Evolutionary conservation across 2,113 vertebrate species (phyloP).

Genomic region (Cavia porcellus): DNA sequence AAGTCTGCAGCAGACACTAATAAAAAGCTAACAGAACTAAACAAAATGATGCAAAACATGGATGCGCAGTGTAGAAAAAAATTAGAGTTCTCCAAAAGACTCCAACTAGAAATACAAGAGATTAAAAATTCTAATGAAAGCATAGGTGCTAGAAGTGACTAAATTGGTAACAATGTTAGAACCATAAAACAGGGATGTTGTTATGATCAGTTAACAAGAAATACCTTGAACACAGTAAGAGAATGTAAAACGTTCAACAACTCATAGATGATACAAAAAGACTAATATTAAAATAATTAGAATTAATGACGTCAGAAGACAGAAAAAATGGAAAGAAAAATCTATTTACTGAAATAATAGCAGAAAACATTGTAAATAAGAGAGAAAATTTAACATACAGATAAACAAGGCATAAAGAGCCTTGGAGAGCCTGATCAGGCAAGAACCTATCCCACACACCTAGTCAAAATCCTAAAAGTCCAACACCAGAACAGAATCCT

Average conservation of each 20-base stretch:
- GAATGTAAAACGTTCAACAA: not conserved
- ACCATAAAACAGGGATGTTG: not conserved
- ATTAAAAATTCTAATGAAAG: not conserved
- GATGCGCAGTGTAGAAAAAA: not conserved
- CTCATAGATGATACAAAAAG: not conserved
- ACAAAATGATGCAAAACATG: not conserved
- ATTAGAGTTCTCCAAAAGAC: not conserved
- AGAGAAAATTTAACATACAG: not conserved
- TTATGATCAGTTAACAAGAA: not conserved
- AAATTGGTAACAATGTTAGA: not conserved
- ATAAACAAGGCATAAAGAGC: not conserved
- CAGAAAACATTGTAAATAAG: not conserved
- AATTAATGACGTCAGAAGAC: not conserved
- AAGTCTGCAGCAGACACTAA: not conserved
- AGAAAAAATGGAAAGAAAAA: not conserved
- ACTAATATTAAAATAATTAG: not conserved
- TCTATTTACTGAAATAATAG: not conserved
- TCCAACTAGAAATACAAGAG: not conserved
- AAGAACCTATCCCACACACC: not conserved
- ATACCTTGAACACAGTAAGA: not conserved
- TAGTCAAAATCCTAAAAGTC: not conserved
- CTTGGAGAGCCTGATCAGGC: not conserved
- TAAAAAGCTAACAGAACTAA: not conserved
- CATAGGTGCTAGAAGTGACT: not conserved
- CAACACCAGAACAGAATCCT: not conserved